Conservation (phyloP, 35 echinoderm and acorn worm species). For the Lytechinus variegatus region DNA sequence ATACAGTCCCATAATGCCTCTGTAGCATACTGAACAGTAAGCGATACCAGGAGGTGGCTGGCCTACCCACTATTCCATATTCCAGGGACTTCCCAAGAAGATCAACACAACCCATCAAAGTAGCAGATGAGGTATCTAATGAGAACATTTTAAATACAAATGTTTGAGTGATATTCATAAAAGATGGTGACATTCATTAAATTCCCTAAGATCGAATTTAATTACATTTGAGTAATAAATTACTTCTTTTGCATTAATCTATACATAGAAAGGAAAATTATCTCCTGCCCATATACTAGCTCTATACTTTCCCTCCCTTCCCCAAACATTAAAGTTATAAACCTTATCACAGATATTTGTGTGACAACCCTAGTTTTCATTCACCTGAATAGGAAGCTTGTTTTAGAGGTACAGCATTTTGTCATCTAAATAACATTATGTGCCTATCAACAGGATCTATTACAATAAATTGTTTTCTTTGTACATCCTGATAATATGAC, state of each 20-base stretch:
- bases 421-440: too few relatives aligned
- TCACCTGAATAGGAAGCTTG: too few relatives aligned
- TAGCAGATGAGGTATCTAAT: conserved; percentile 65
- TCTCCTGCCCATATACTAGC: too few relatives aligned
- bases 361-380: too few relatives aligned
- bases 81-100: conserved; percentile 70
- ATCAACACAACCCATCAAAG: conserved; percentile 61
- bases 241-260: neutral
- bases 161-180: neutral
- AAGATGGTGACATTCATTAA: neutral
- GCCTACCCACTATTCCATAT: conserved; percentile 64
- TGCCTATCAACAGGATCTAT: too few relatives aligned
- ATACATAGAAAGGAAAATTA: too few relatives aligned
- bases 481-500: too few relatives aligned
- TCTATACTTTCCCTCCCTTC: too few relatives aligned
- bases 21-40: conserved; percentile 53
- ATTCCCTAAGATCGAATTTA: neutral
- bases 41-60: conserved; percentile 57
- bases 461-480: too few relatives aligned
- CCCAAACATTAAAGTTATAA: too few relatives aligned
- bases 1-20: conserved; percentile 55
- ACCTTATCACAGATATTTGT: too few relatives aligned
- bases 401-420: too few relatives aligned
- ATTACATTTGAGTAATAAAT: neutral
- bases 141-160: neutral